Evolutionary conservation across 2,888 invertebrate genomes (phyloP), one percentile per base, ranked within the genome.

Genomic region (Pediacus dermestoides): DNA sequence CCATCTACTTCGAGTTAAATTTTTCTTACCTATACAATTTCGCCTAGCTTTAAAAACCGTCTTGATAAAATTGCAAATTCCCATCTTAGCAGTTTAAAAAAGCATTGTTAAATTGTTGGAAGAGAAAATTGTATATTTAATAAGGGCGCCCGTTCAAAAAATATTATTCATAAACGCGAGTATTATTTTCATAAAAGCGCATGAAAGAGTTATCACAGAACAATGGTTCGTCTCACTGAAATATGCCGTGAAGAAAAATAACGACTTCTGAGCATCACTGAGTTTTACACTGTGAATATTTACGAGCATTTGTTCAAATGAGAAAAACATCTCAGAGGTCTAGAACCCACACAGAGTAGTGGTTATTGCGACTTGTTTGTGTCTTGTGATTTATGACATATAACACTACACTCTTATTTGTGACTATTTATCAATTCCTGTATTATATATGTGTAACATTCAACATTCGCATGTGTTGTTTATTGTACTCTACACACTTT

Each of bases 241-340:
- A 28, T 28, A 28, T 28, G 28, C 10, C 14, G 10, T 28, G 12
- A 28, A 28, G 10, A 10, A 28, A 28, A 28, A 28, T 28, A 28
- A 28, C 28, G 3, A 28, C 4, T 3, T 28, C 7, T 28, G 10
- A 28, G 28, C n/a, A 28, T 28, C n/a, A 10, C 13, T 14, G 14
- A 28, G 7, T 21, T 33, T 33, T 21, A 12, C 22, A 13, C 33
- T 28, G 21, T 30, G 22, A 33, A 33, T 33, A 33, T 33, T 33
- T 22, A 22, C 33, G 33, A 33, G 4, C 22, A 11, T 33, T 33
- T 33, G 22, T 33, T 33, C n/a, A 33, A 33, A 33, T 33, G 33
- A 33, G 33, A 33, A 33, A 33, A 33, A 33, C 33, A 33, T 33
- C 33, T 33, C 10, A 21, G 22, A 33, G 23, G 33, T 16, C 32